Percentiles rank a stretch among this genome's conserved stretches.
Conservation (phyloP, 2,113 vertebrate genomes). For the Carettochelys insculpta region DNA sequence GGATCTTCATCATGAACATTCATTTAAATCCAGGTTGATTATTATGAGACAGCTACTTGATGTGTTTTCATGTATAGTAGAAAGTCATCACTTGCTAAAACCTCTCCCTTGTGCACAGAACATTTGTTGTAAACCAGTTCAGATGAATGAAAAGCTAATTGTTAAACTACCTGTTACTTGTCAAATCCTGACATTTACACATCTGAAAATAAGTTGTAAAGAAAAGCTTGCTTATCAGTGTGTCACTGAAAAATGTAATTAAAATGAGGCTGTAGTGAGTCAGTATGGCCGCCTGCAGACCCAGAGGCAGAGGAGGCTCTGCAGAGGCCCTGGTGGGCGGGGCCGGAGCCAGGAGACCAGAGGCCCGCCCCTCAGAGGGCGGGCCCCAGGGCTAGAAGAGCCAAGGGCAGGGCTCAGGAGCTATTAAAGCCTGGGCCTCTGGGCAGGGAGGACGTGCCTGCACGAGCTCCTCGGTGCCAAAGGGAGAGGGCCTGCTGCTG, state of each 20-base stretch:
- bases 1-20: conserved; percentile 19
- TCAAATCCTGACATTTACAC: neutral
- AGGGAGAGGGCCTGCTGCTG: no score
- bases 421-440: no score
- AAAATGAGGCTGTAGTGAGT: no score
- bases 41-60: neutral
- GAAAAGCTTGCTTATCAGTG: neutral
- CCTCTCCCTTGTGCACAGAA: neutral
- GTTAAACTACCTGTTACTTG: conserved; percentile 15
- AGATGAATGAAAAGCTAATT: conserved; percentile 38
- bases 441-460: no score
- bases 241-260: neutral
- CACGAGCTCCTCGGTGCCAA: no score
- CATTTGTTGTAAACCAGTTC: conserved; percentile 42
- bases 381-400: no score
- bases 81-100: conserved; percentile 26
- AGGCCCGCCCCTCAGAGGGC: no score
- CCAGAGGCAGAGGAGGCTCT: no score
- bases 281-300: no score
- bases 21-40: fast-evolving
- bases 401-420: no score
- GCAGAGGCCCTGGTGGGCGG: no score
- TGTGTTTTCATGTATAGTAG: conserved; percentile 8
- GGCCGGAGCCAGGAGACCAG: no score
- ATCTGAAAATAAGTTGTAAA: neutral